These are phyloP conservation scores for Trisateles emortualis DNA, from an alignment of 2,888 invertebrate genomes.

Conservation along the genomic window DNA sequence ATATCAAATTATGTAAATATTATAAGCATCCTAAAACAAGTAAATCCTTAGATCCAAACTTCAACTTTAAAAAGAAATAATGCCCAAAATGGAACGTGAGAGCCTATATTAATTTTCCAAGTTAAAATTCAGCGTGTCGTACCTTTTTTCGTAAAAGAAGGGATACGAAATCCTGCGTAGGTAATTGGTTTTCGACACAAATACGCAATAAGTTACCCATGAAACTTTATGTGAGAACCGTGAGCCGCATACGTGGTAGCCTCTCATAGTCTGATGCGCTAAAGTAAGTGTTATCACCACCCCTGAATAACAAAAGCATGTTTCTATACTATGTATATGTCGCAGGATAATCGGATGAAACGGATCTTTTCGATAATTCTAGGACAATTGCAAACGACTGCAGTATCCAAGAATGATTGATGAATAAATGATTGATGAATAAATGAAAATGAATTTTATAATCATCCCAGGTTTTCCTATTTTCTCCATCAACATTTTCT, in stretches of 20 bases:
- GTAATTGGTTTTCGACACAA: conserved; percentile 77
- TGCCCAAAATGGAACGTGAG: conserved; percentile 27
- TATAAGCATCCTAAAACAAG: not conserved
- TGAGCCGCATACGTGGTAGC: conserved; percentile 61
- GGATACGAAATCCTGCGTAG: conserved; percentile 59
- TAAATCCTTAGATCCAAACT: not conserved
- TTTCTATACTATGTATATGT: conserved; percentile 28
- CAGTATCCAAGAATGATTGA: too few species aligned
- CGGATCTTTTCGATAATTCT: too few species aligned
- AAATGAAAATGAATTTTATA: too few species aligned
- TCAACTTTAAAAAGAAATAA: conserved; percentile 5
- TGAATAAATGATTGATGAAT: too few species aligned
- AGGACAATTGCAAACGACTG: too few species aligned
- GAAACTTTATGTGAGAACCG: conserved; percentile 68
- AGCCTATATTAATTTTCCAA: conserved; percentile 50
- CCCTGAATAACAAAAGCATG: conserved; percentile 56
- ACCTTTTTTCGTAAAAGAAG: conserved; percentile 56
- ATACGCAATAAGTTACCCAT: conserved; percentile 74
- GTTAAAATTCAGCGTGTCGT: conserved; percentile 54
- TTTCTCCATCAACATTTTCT: too few species aligned
- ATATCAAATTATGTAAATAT: too few species aligned
- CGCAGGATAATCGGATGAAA: too few species aligned
- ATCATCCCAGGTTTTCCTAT: too few species aligned
- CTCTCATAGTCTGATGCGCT: conserved; percentile 52
- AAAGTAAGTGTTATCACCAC: conserved; percentile 57